Evolutionary conservation across 2,888 invertebrate genomes (phyloP), one percentile per base, ranked within the genome.

Genomic region (Agrotis ipsilon): DNA sequence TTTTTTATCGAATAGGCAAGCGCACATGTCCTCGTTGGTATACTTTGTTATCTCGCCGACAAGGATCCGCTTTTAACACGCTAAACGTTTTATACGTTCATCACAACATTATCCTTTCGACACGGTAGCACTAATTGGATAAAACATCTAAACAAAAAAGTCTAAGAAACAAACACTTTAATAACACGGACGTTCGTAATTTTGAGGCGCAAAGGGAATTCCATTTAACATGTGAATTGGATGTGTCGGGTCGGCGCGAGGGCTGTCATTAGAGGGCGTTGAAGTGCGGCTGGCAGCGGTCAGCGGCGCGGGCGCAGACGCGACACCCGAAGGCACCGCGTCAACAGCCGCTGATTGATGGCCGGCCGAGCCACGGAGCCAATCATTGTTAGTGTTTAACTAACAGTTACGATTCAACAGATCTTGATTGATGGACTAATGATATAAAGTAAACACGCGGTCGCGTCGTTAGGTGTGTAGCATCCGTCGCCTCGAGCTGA

Each of bases 71-170:
- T 94, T 94, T 93, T 93, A 93, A 93, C 92, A 85, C 93, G 93
- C 92, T 95, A 94, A 95, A 92, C 91, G 90, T 87, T 94, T 94
- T 90, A 93, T 92, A 88, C 90, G 90, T 93, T 92, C 93, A 94
- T 94, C 93, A 92, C 91, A 91, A 86, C 92, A 96, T 96, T 96
- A 96, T 95, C 94, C 95, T 96, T 96, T 96, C 96, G 96, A 96
- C 96, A 96, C 96, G 96, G 96, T 96, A 96, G 96, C 95, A 93
- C 96, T 96, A 96, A 96, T 96, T 96, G 96, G 96, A 93, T 93
- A 90, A 94, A 94, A 94, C 90, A 87, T 93, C 89, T 92, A 91
- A 90, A 93, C 90, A 92, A 94, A 94, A 94, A 95, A 93, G 88
- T 92, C 91, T 90, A 92, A 94, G 92, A 95, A 95, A 95, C 96